Conservation (phyloP, 2,888 invertebrate species). For the Platerodrilus igneus region DNA sequence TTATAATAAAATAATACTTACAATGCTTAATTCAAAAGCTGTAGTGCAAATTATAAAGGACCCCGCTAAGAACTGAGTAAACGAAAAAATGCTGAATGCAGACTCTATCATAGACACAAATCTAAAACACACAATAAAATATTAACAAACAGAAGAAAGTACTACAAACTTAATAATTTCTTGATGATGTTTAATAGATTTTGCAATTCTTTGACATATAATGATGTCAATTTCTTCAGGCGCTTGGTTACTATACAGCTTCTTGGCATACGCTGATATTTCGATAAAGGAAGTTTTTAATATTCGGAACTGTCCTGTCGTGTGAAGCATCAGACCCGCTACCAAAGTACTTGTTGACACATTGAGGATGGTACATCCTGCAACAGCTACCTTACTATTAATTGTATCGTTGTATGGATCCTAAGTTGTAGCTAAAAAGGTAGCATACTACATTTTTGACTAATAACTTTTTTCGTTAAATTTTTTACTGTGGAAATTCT, state of each 20-base stretch:
- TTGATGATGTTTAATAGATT: slow-evolving; percentile 36
- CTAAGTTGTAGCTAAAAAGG: too few relatives aligned
- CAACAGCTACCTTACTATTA: slow-evolving; percentile 36
- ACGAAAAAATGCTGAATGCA: slow-evolving; percentile 43
- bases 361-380: slow-evolving; percentile 49
- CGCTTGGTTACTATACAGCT: background rate
- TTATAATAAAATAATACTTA: slow-evolving; percentile 35
- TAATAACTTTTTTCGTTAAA: too few relatives aligned
- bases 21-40: slow-evolving; percentile 50
- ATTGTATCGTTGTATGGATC: too few relatives aligned
- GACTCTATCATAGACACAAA: slow-evolving; percentile 44
- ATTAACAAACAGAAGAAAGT: too few relatives aligned
- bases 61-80: slow-evolving; percentile 49
- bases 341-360: slow-evolving; percentile 51
- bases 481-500: too few relatives aligned
- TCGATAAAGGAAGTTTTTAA: slow-evolving; percentile 43
- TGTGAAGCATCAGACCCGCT: slow-evolving; percentile 50
- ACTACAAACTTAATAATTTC: slow-evolving; percentile 35
- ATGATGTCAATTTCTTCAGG: slow-evolving; percentile 11
- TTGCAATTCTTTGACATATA: slow-evolving; percentile 23
- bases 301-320: slow-evolving; percentile 49
- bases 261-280: slow-evolving; percentile 14
- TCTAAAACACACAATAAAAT: too few relatives aligned
- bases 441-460: too few relatives aligned
- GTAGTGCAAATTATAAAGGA: slow-evolving; percentile 50